Evolutionary conservation across 2,797 vertebrate species (phyloP).

Genomic region (Melanotaenia pygmaea): DNA sequence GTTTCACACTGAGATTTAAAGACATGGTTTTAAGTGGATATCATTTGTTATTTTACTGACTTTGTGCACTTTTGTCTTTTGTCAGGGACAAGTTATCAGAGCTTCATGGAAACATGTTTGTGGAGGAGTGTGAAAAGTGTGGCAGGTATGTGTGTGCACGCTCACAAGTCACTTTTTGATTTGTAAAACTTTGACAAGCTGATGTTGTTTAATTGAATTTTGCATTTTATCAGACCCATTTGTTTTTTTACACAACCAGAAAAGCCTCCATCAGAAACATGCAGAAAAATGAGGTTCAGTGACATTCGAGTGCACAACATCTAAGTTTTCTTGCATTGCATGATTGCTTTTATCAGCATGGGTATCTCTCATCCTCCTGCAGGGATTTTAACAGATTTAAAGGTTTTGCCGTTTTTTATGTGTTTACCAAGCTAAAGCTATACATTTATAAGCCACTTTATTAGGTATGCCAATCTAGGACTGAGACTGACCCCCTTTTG

Average conservation of each 20-base stretch:
- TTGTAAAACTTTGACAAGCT: slow-evolving; percentile 3
- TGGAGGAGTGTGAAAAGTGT: slow-evolving; percentile 95
- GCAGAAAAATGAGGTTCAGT: neutral
- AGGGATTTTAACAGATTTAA: slow-evolving; percentile 3
- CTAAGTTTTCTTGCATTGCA: neutral
- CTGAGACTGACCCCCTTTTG: no score
- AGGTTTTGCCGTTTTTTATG: neutral
- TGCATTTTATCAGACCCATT: neutral
- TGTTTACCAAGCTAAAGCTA: no score
- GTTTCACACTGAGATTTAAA: neutral
- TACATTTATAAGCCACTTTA: no score
- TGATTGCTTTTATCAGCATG: neutral
- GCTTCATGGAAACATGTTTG: slow-evolving; percentile 98
- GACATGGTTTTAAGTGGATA: slow-evolving; percentile 16
- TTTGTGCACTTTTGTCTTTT: slow-evolving; percentile 22
- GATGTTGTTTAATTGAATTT: neutral
- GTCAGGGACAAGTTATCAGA: slow-evolving; percentile 91
- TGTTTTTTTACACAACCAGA: slow-evolving; percentile 2
- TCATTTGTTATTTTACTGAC: slow-evolving; percentile 21
- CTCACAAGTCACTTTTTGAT: slow-evolving; percentile 12
- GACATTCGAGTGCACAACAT: slow-evolving; percentile 1
- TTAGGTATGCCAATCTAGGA: no score
- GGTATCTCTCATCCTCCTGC: neutral
- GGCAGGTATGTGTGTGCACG: slow-evolving; percentile 86
- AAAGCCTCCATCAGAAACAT: neutral